Percentiles rank a stretch among this genome's conserved stretches.
Evolutionary conservation across 2,888 invertebrate genomes (phyloP).

Genomic region (Chrysolina oricalcia): DNA sequence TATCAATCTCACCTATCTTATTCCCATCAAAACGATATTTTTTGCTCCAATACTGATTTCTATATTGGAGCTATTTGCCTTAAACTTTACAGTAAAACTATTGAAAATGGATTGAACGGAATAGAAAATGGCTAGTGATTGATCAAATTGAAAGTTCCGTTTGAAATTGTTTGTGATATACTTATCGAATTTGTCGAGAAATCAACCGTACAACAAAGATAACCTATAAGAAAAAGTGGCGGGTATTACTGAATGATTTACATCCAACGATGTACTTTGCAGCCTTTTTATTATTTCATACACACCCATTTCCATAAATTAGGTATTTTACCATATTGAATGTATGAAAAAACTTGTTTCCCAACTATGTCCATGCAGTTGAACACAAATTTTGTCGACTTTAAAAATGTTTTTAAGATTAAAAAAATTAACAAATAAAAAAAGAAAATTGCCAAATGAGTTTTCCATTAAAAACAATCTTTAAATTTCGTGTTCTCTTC

Average conservation of each 20-base stretch:
- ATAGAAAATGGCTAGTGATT: conserved; percentile 56
- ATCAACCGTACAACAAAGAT: conserved; percentile 12
- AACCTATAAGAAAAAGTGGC: neutral
- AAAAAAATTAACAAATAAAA: no score
- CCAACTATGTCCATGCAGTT: neutral
- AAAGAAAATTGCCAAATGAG: no score
- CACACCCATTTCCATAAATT: no score
- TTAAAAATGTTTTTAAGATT: no score
- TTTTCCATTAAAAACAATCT: no score
- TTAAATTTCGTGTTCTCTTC: no score
- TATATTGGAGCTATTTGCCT: conserved; percentile 46
- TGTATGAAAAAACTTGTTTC: no score
- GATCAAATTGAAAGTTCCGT: conserved; percentile 47
- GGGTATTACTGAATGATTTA: no score
- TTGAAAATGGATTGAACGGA: conserved; percentile 53
- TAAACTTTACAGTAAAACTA: conserved; percentile 40
- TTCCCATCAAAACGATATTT: neutral
- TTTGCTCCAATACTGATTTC: neutral
- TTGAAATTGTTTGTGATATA: conserved; percentile 62
- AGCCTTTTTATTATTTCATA: no score
- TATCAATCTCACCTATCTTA: neutral
- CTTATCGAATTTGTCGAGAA: conserved; percentile 63
- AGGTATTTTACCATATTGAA: no score
- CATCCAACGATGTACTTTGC: no score
- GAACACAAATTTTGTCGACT: neutral